Percentiles rank a stretch among this genome's conserved stretches.
phyloP scores from a whole-genome alignment of 2,797 vertebrate genomes.

The Chloroceryle amazona region DNA sequence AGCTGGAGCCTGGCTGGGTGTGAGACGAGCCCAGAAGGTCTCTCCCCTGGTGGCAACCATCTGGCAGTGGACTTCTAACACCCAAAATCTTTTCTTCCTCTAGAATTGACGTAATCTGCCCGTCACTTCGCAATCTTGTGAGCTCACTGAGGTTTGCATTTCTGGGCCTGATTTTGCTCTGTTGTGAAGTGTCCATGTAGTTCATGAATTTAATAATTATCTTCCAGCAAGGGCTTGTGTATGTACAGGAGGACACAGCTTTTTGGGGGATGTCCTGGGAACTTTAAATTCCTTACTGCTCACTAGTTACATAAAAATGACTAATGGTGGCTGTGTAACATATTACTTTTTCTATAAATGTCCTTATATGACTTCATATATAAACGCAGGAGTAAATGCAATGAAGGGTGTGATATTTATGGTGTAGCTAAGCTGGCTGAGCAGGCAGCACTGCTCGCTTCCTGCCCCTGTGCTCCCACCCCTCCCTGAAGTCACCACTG shows the following conservation, averaged over 20 bases:
- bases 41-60: not conserved
- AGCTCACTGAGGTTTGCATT: not conserved
- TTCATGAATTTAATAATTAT: not conserved
- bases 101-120: not conserved
- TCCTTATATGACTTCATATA: not conserved
- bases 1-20: not conserved
- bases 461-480: not conserved
- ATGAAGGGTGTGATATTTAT: not conserved
- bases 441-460: not conserved
- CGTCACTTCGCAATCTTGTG: not conserved
- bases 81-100: not conserved
- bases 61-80: not conserved
- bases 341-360: not conserved
- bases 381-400: not conserved
- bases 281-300: not conserved
- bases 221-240: not conserved
- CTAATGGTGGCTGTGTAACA: not conserved
- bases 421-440: not conserved
- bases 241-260: not conserved
- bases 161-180: not conserved
- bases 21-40: not conserved
- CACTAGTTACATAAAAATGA: not conserved
- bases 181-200: not conserved
- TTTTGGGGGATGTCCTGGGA: not conserved
- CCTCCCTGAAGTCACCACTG: not conserved